Percentiles rank a stretch among this genome's conserved stretches.
Conservation (phyloP, 2,113 vertebrate genomes). For the Amazona guildingii region DNA sequence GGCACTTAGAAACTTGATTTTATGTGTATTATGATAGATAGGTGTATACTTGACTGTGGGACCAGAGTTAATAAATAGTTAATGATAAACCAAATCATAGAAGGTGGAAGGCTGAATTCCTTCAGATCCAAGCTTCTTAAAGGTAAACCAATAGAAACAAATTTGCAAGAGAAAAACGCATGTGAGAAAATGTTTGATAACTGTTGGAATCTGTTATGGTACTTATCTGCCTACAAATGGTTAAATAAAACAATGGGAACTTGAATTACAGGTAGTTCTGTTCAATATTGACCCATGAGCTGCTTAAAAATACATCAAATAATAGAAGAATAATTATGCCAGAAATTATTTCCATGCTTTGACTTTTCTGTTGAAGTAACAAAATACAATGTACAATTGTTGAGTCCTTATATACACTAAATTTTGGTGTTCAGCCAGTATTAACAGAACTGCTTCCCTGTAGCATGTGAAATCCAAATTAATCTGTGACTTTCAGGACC, state of each 20-base stretch:
- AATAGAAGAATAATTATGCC: constrained; percentile 17
- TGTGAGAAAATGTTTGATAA: neutral
- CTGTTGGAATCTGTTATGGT: neutral
- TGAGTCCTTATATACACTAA: constrained; percentile 26
- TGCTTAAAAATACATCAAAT: constrained; percentile 40
- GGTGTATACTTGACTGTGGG: neutral
- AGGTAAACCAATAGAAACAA: neutral
- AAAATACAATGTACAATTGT: constrained; percentile 43
- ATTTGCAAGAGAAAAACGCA: neutral
- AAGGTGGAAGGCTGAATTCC: neutral
- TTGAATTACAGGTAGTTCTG: constrained; percentile 60
- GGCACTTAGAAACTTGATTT: neutral
- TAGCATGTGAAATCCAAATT: constrained; percentile 46
- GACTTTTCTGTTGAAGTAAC: constrained; percentile 25
- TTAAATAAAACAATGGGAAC: constrained; percentile 54
- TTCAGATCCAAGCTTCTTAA: neutral
- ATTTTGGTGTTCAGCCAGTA: constrained; percentile 33
- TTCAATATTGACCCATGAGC: constrained; percentile 61
- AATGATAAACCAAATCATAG: neutral
- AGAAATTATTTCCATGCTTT: constrained; percentile 32
- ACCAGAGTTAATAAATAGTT: neutral
- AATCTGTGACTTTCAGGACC: constrained; percentile 4
- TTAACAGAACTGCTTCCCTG: constrained; percentile 31
- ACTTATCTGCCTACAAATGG: neutral
- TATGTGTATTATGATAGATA: fast-evolving